Percentiles rank a stretch among this genome's conserved stretches.
Evolutionary conservation across 1,140 invertebrate species (phyloP).

Genomic region (Heliconius eleuchia): DNA sequence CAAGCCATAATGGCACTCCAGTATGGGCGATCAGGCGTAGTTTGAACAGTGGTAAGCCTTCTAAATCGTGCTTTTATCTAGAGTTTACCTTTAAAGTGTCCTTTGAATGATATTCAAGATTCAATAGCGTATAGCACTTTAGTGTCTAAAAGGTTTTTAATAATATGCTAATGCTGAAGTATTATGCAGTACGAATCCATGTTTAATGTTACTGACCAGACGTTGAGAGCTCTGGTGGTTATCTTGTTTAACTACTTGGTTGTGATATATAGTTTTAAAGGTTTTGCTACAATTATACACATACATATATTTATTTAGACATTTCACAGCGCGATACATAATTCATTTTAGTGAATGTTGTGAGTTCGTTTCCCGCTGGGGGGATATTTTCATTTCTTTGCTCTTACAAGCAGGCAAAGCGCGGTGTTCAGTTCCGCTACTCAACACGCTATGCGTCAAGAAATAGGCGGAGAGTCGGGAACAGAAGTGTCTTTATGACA

Average conservation of each 20-base stretch:
- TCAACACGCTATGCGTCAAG: too few relatives aligned
- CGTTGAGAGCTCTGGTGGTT: background rate
- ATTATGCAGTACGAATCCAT: background rate
- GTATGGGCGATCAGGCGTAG: slow-evolving; percentile 1
- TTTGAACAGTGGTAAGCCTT: slow-evolving; percentile 10
- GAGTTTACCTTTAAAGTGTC: background rate
- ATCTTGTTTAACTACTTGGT: background rate
- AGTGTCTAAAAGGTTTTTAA: slow-evolving; percentile 2
- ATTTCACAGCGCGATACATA: too few relatives aligned
- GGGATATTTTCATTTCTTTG: too few relatives aligned
- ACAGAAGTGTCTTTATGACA: too few relatives aligned
- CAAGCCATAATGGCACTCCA: background rate
- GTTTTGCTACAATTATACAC: background rate
- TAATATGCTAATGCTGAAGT: background rate
- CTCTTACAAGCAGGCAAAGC: too few relatives aligned
- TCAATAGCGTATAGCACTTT: background rate
- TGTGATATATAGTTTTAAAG: background rate
- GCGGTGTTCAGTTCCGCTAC: too few relatives aligned
- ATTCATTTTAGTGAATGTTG: too few relatives aligned
- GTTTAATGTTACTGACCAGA: slow-evolving; percentile 3
- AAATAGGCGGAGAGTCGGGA: too few relatives aligned
- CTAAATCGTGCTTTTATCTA: background rate
- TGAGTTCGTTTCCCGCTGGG: too few relatives aligned
- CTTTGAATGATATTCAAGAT: background rate
- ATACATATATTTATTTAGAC: too few relatives aligned